Evolutionary conservation across 2,113 vertebrate species (phyloP), one percentile per base, ranked within the genome.

Genomic region (Bothrops jararaca): DNA sequence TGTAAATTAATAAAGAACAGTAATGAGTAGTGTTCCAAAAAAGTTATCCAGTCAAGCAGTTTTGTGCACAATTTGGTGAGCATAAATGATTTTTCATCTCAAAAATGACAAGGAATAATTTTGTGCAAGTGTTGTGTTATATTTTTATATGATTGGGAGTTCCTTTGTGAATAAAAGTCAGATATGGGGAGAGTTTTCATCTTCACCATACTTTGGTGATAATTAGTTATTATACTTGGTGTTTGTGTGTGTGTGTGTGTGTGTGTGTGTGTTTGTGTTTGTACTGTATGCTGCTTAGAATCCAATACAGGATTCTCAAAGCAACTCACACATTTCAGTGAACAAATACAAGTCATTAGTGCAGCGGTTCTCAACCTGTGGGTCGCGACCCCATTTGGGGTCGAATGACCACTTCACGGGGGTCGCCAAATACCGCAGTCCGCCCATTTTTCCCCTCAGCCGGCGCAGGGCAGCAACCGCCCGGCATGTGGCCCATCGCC

Each of bases 41-140:
- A 60, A 39, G 23, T 52, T 80, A 92, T 64, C 60, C 23, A 86
- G 22, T 90, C 45, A 92, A 86, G 48, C 8, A 64, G 22, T 29
- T 23, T 86, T 90, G 92, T 39, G 22, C n/a, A 89, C 13, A 29
- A 15, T 85, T 80, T 92, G 86, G 89, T 89, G 91, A 26, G 29
- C 15, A 88, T 90, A 90, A 90, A 50, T 90, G 15, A 34, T 42
- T 90, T 93, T 93, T 86, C 80, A 93, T 90, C 45, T 64, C 42
- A 92, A 42, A 90, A 85, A 86, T 64, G 88, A 45, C 74, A 90
- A 42, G 39, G 50, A 90, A 90, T 57, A 53, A 13, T 52, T 90
- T 54, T 11, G 86, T 90, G 23, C 39, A 64, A 90, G 89, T 90
- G 42, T 23, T 53, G 15, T 15, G 60, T 86, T 90, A 60, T 86